Evolutionary conservation across 1,140 invertebrate species (phyloP).

Genomic region (Drosophila littoralis): DNA sequence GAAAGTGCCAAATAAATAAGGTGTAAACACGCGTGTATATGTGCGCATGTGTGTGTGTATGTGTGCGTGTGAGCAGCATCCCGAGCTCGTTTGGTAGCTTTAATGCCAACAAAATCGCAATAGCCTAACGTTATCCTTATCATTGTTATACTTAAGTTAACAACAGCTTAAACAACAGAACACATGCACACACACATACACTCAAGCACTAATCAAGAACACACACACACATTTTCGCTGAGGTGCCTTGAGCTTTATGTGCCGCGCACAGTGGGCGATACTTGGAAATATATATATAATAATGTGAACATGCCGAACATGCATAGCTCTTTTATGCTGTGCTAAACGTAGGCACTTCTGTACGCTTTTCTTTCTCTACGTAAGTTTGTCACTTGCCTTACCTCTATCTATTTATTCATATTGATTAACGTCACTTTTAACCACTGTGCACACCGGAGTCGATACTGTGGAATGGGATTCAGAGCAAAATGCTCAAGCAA

Average conservation of each 20-base stretch:
- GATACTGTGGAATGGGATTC: conserved; percentile 11
- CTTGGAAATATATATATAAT: not conserved
- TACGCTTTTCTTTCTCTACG: too few species aligned
- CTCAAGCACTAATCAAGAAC: conserved; percentile 64
- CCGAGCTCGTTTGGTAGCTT: conserved; percentile 46
- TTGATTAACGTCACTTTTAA: not conserved
- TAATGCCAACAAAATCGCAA: conserved; percentile 60
- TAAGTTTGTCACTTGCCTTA: too few species aligned
- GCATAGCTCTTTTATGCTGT: not conserved
- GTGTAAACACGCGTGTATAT: conserved; percentile 58
- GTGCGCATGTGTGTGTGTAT: conserved; percentile 14
- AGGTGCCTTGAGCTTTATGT: conserved; percentile 41
- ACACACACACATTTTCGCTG: conserved; percentile 19
- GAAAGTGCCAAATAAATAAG: conserved; percentile 73
- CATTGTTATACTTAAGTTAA: conserved; percentile 82
- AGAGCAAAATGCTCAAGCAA: not conserved
- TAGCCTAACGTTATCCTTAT: conserved; percentile 75
- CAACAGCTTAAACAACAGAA: conserved; percentile 73
- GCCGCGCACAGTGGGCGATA: conserved; percentile 46
- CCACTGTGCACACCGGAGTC: conserved; percentile 12
- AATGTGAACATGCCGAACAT: too few species aligned
- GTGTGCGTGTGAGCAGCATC: conserved; percentile 3
- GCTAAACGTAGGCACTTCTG: not conserved
- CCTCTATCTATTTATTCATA: too few species aligned
- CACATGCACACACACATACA: conserved; percentile 16